Conservation (phyloP, 2,888 invertebrate genomes). For the Leptinotarsa peninsularis region DNA sequence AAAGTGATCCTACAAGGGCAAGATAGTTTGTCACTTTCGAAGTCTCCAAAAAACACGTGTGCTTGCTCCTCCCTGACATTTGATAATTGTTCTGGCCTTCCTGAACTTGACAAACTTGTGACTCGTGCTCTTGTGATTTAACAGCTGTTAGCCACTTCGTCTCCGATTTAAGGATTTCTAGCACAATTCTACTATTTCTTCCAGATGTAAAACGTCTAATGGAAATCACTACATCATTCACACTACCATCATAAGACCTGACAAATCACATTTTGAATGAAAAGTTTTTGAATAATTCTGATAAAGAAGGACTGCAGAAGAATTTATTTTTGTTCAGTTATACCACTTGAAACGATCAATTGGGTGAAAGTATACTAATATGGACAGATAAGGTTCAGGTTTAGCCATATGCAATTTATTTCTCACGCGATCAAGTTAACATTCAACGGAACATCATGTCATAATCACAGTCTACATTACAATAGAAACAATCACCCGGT, state of each 20-base stretch:
- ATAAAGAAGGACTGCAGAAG: no score
- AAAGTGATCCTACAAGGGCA: not conserved
- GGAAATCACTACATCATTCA: not conserved
- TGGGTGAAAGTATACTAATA: no score
- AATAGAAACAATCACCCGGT: no score
- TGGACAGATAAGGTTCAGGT: no score
- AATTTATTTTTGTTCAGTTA: no score
- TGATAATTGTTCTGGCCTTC: not conserved
- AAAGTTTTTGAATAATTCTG: no score
- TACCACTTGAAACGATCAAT: no score
- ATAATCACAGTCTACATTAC: no score
- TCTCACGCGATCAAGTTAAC: no score
- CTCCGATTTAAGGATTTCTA: constrained; percentile 8
- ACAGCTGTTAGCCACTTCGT: constrained; percentile 20
- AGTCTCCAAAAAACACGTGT: constrained; percentile 13
- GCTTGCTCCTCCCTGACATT: constrained; percentile 6
- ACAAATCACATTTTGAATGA: no score
- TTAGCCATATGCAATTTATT: no score
- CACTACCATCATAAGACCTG: not conserved
- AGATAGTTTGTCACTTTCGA: constrained; percentile 12
- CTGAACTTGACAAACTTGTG: constrained; percentile 3
- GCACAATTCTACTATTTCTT: constrained; percentile 12
- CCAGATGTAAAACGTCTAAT: constrained; percentile 19
- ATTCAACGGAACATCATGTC: no score
- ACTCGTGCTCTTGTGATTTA: constrained; percentile 27